Evolutionary conservation across 2,888 invertebrate species (phyloP).

Genomic region (Cyclophora punctaria): DNA sequence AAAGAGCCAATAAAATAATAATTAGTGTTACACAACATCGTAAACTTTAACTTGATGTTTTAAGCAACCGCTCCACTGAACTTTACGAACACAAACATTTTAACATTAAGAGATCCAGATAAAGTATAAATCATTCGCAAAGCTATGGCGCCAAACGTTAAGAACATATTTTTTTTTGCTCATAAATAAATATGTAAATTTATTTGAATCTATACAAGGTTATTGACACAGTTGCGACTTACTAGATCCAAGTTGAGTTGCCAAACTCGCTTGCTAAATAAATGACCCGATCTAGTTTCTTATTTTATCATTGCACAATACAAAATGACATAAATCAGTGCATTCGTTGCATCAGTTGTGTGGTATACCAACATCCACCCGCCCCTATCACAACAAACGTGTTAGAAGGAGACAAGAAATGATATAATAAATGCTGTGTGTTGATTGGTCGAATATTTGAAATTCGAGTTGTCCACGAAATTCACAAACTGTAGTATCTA

Average conservation of each 20-base stretch:
- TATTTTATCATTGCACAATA: conserved; percentile 35
- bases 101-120: conserved; percentile 5
- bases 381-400: too few relatives aligned
- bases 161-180: conserved; percentile 40
- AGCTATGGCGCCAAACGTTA: conserved; percentile 29
- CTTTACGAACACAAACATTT: conserved; percentile 17
- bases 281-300: conserved; percentile 49
- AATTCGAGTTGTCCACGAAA: too few relatives aligned
- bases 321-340: conserved; percentile 16
- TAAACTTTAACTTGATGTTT: conserved; percentile 24
- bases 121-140: conserved; percentile 32
- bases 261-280: conserved; percentile 54
- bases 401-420: too few relatives aligned
- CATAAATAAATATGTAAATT: conserved; percentile 54
- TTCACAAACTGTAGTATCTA: too few relatives aligned
- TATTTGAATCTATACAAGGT: conserved; percentile 58
- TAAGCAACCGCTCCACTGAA: conserved; percentile 19
- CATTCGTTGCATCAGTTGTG: too few relatives aligned
- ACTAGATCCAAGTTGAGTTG: conserved; percentile 47
- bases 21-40: conserved; percentile 17
- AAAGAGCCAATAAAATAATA: conserved; percentile 19
- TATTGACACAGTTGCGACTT: conserved; percentile 62
- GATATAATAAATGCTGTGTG: too few relatives aligned
- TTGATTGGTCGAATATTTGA: too few relatives aligned
- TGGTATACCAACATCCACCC: too few relatives aligned